Percentiles rank a stretch among this genome's conserved stretches.
Evolutionary conservation across 1,140 invertebrate genomes (phyloP).

Genomic region (Drosophila ananassae): DNA sequence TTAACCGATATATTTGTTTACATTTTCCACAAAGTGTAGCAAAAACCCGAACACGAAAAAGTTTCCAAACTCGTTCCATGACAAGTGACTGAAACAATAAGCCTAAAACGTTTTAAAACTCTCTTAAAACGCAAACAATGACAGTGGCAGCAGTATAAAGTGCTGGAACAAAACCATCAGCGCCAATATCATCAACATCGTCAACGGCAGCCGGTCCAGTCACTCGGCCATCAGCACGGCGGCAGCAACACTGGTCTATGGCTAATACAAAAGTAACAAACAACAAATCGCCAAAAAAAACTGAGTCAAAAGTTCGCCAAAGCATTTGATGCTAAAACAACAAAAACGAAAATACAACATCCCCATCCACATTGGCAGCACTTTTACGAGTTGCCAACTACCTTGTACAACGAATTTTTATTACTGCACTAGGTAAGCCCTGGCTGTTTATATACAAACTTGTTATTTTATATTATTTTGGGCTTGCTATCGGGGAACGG

Average conservation of each 20-base stretch:
- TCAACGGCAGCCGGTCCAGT: slow-evolving; percentile 35
- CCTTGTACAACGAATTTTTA: slow-evolving; percentile 79
- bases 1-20: slow-evolving; percentile 37
- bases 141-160: slow-evolving; percentile 6
- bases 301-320: slow-evolving; percentile 43
- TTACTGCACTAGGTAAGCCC: slow-evolving; percentile 73
- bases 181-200: slow-evolving; percentile 25
- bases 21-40: slow-evolving; percentile 42
- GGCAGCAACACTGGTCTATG: slow-evolving; percentile 38
- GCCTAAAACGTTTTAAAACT: slow-evolving; percentile 55
- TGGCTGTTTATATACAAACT: slow-evolving; percentile 9
- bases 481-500: slow-evolving; percentile 4
- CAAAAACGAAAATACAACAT: slow-evolving; percentile 22
- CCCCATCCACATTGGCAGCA: slow-evolving; percentile 64
- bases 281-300: slow-evolving; percentile 58
- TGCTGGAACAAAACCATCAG: slow-evolving; percentile 4
- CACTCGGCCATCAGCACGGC: slow-evolving; percentile 35
- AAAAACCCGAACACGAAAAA: slow-evolving; percentile 40
- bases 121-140: slow-evolving; percentile 44
- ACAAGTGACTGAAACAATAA: slow-evolving; percentile 76
- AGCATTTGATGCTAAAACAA: slow-evolving; percentile 45
- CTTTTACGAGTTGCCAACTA: slow-evolving; percentile 76
- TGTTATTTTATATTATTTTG: slow-evolving; percentile 38
- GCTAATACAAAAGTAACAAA: slow-evolving; percentile 55
- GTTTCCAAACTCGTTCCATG: slow-evolving; percentile 48